Conservation (phyloP, 1,140 invertebrate genomes). For the Aphaenogaster rudis region DNA sequence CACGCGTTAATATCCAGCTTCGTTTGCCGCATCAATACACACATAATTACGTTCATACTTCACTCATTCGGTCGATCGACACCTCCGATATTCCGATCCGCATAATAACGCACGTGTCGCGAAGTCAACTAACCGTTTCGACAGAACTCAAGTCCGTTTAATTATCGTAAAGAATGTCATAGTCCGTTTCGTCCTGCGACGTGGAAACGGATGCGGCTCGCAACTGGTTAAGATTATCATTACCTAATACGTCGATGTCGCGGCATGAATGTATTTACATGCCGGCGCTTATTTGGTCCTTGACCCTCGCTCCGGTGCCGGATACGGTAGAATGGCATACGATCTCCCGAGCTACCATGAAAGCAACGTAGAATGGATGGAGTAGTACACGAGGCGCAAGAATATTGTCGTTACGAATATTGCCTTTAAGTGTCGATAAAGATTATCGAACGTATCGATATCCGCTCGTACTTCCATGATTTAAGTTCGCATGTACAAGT, state of each 20-base stretch:
- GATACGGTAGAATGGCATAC: conserved; percentile 22
- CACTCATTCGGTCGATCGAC: conserved; percentile 14
- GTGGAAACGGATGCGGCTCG: not conserved
- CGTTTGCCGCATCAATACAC: conserved; percentile 10
- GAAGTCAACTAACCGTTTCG: not conserved
- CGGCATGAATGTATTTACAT: conserved; percentile 10
- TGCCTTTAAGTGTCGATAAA: conserved; percentile 33
- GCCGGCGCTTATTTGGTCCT: conserved; percentile 32
- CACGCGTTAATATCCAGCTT: not conserved
- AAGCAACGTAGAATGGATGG: not conserved
- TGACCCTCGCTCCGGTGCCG: conserved; percentile 20
- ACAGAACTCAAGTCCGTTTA: not conserved
- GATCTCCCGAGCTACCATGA: not conserved
- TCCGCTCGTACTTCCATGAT: conserved; percentile 12
- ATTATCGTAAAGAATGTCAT: conserved; percentile 23
- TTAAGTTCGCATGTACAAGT: conserved; percentile 41
- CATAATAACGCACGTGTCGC: not conserved
- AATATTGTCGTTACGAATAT: not conserved
- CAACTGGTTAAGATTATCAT: conserved; percentile 52
- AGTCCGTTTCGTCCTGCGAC: not conserved
- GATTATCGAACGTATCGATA: conserved; percentile 63
- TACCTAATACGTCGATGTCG: conserved; percentile 15
- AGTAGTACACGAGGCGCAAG: not conserved
- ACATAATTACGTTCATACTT: conserved; percentile 35
- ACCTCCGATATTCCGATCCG: conserved; percentile 33